Evolutionary conservation across 2,888 invertebrate species (phyloP).

Genomic region (Cataglyphis altisquamis): DNA sequence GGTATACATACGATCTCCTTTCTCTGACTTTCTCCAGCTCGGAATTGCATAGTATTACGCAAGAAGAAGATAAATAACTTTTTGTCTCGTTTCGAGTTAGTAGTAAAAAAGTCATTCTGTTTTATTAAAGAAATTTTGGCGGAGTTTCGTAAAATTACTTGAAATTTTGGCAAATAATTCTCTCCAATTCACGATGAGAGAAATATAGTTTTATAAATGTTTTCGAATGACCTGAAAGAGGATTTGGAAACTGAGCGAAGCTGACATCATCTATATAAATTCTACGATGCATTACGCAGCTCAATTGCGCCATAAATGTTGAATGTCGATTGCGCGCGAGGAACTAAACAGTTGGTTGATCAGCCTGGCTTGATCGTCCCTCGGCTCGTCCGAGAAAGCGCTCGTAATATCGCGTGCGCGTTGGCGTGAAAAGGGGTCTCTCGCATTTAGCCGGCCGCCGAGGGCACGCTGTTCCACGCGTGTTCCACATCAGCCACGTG

Average conservation of each 20-base stretch:
- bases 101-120: constrained; percentile 1
- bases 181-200: neutral
- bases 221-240: neutral
- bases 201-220: neutral
- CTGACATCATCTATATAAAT: constrained; percentile 5
- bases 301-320: constrained; percentile 36
- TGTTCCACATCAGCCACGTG: constrained; percentile 63
- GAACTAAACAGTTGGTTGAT: constrained; percentile 39
- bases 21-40: constrained; percentile 34
- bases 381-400: constrained; percentile 36
- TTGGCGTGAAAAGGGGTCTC: constrained; percentile 50
- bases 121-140: constrained; percentile 1
- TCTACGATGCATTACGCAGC: constrained; percentile 18
- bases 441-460: constrained; percentile 37
- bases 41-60: constrained; percentile 31
- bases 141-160: neutral
- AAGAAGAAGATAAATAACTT: constrained; percentile 18
- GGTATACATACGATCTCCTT: neutral
- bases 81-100: neutral
- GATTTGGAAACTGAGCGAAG: neutral
- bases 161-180: constrained; percentile 3
- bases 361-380: constrained; percentile 23
- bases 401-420: constrained; percentile 53
- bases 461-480: constrained; percentile 49
- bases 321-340: constrained; percentile 40